Evolutionary conservation across 2,113 vertebrate species (phyloP), one percentile per base, ranked within the genome.

Genomic region (Rallus limicola): DNA sequence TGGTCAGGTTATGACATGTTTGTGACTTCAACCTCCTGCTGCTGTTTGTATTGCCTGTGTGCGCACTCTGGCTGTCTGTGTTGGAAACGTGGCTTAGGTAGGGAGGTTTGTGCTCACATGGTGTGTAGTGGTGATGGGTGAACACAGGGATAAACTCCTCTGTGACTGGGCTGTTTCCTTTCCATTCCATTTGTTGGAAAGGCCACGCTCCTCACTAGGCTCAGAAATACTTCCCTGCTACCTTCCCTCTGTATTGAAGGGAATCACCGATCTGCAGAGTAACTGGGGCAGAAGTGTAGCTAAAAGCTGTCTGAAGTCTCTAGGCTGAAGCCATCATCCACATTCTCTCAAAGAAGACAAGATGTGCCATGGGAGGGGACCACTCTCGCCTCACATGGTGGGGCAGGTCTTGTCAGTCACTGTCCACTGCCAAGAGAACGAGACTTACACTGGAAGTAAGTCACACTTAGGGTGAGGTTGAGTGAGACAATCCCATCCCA

Each of bases 361-460:
- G 62, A 6, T 28, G 23, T 46, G 33, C 44, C 0, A 0, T 33
- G 4, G 63, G 44, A 68, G 68, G 21, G 42, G 20, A 42, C 52
- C 25, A 9, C 0, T 11, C 31, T 26, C 40, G 40, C 34, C 52
- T 65, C 7, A 1, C 17, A 13, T 0, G 8, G 16, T 17, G 33
- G 53, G 28, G 56, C 11, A 11, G 56, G 38, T 62, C 63, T 62
- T 38, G 19, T 46, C 36, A 8, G 8, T 46, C 2, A 0, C 23
- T 46, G 18, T 75, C 18, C 15, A 1, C 53, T 38, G 29, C 55
- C 38, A 44, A 6, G 55, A 69, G 46, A 36, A 33, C 2, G 3
- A 44, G 21, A 44, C 46, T 82, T 53, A 28, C 12, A 17, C 33
- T 24, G 46, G 55, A 46, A 53, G 38, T 44, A 14, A 44, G 42